Percentiles rank a stretch among this genome's conserved stretches.
Evolutionary conservation across 1,140 invertebrate genomes (phyloP).

Genomic region (Leptonema lineaticorne): DNA sequence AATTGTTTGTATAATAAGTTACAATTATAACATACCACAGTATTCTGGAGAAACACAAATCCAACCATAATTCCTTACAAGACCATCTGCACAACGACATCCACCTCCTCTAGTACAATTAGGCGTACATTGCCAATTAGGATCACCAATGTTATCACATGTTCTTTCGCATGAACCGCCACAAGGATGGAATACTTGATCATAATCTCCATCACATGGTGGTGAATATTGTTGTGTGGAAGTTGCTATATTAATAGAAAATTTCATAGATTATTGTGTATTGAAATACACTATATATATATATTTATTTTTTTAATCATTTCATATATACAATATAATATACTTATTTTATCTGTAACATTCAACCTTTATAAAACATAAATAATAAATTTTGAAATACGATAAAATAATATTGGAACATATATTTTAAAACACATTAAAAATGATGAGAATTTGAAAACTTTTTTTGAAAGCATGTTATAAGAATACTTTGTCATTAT

Average conservation of each 20-base stretch:
- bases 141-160: neutral
- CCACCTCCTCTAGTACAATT: neutral
- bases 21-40: neutral
- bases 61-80: slow-evolving; percentile 6
- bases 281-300: no score
- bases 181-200: neutral
- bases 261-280: neutral
- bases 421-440: no score
- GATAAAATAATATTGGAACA: no score
- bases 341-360: neutral
- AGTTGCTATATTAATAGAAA: neutral
- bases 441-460: no score
- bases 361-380: neutral
- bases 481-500: no score
- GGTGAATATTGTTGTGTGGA: neutral
- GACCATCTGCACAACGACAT: neutral
- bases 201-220: neutral
- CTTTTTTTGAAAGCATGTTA: no score
- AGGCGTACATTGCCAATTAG: neutral
- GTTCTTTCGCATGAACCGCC: neutral
- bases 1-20: neutral
- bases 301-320: no score
- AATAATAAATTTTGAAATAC: neutral
- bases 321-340: neutral
- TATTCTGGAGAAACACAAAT: neutral